Conservation (phyloP, 2,797 vertebrate species). For the Hyperoplus lanceolatus region DNA sequence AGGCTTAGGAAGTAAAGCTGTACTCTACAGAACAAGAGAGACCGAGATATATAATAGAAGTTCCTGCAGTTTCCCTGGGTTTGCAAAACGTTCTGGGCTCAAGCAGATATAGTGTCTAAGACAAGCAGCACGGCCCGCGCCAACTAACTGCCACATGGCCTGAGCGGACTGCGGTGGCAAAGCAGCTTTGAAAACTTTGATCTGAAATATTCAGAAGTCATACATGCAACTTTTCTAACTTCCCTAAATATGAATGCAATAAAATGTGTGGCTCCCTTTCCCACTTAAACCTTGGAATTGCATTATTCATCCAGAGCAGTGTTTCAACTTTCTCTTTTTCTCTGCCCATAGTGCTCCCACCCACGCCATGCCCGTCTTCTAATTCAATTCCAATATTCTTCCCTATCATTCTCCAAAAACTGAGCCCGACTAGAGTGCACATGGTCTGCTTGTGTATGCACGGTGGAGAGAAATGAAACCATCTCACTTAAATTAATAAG, state of each 20-base stretch:
- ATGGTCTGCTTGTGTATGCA: slow-evolving; percentile 25
- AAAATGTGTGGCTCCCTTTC: slow-evolving; percentile 63
- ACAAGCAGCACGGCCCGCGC: slow-evolving; percentile 44
- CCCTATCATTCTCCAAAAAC: slow-evolving; percentile 41
- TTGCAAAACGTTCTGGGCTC: slow-evolving; percentile 55
- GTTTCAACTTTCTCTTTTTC: slow-evolving; percentile 71
- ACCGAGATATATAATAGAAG: slow-evolving; percentile 56
- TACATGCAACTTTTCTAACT: slow-evolving; percentile 65
- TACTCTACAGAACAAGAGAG: slow-evolving; percentile 60
- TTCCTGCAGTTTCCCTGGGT: slow-evolving; percentile 61
- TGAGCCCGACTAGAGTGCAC: slow-evolving; percentile 9
- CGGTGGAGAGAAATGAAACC: neutral
- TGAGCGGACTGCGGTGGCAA: slow-evolving; percentile 43
- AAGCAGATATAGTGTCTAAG: slow-evolving; percentile 60
- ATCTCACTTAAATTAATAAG: neutral
- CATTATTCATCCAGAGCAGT: slow-evolving; percentile 80
- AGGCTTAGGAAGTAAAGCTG: slow-evolving; percentile 71
- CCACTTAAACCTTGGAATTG: slow-evolving; percentile 71
- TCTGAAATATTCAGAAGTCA: slow-evolving; percentile 75
- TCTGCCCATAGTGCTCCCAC: slow-evolving; percentile 65
- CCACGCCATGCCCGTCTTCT: slow-evolving; percentile 68
- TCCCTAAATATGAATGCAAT: slow-evolving; percentile 66
- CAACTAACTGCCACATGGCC: slow-evolving; percentile 54
- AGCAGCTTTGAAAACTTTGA: slow-evolving; percentile 69
- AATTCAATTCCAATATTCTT: slow-evolving; percentile 65